Evolutionary conservation across 2,888 invertebrate species (phyloP).

Genomic region (Pachydiplax longipennis): DNA sequence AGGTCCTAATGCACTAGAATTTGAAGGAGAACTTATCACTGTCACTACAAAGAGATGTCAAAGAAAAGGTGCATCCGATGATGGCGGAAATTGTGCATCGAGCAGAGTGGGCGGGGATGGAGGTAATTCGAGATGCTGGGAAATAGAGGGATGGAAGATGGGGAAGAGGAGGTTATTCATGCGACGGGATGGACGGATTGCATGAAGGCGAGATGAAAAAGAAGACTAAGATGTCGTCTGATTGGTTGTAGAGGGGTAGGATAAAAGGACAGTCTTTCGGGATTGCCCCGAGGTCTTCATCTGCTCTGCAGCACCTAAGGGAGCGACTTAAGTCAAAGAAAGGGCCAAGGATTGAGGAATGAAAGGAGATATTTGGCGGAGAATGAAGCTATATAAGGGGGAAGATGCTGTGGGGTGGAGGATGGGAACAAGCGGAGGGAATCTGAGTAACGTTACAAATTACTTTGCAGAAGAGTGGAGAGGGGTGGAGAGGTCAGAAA

Average conservation of each 20-base stretch:
- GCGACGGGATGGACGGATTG: not conserved
- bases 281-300: conserved; percentile 29
- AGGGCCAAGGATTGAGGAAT: conserved; percentile 18
- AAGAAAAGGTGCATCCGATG: not conserved
- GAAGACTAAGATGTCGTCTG: not conserved
- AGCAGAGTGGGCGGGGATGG: not conserved
- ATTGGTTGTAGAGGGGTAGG: conserved; percentile 31
- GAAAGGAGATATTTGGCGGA: conserved; percentile 26
- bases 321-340: conserved; percentile 39
- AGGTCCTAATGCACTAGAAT: too few relatives aligned
- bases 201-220: not conserved
- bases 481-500: not conserved
- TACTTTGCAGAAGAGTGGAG: not conserved
- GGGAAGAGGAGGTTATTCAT: not conserved
- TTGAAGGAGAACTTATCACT: not conserved
- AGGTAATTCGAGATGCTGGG: not conserved
- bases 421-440: not conserved
- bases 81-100: not conserved
- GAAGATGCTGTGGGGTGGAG: not conserved
- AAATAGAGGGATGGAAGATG: not conserved
- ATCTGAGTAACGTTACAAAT: conserved; percentile 41
- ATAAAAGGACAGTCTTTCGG: conserved; percentile 31
- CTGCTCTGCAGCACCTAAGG: conserved; percentile 23
- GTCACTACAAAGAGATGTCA: not conserved
- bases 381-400: not conserved